Conservation (phyloP, 2,113 vertebrate species). For the Dipodomys merriami region DNA sequence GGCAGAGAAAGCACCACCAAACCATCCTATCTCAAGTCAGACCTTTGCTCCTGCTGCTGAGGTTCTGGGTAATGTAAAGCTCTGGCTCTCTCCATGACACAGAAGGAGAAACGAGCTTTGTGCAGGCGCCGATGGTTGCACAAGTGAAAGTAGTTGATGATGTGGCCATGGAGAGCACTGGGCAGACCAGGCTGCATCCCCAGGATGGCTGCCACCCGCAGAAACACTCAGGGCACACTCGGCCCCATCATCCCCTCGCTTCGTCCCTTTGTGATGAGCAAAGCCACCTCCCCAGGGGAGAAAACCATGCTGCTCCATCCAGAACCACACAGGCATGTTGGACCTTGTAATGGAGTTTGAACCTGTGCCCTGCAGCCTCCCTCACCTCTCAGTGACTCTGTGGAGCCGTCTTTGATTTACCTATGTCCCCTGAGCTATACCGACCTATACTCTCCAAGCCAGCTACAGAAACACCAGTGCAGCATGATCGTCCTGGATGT, state of each 20-base stretch:
- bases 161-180: not conserved
- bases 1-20: fast-evolving
- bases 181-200: too few species aligned
- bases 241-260: too few species aligned
- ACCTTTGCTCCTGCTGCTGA: not conserved
- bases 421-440: fast-evolving
- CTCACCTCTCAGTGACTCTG: too few species aligned
- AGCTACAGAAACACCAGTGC: too few species aligned
- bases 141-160: not conserved
- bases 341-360: too few species aligned
- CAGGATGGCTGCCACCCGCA: not conserved
- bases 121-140: fast-evolving
- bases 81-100: fast-evolving
- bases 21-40: too few species aligned
- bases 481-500: not conserved
- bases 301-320: too few species aligned
- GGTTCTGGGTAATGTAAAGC: fast-evolving
- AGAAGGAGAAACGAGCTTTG: fast-evolving
- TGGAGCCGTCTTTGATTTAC: too few species aligned
- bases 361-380: too few species aligned
- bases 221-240: fast-evolving
- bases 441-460: not conserved
- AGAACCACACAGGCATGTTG: not conserved
- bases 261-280: fast-evolving
- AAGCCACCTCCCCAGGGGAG: too few species aligned